Evolutionary conservation across 2,888 invertebrate species (phyloP).

Genomic region (Leptinotarsa tumamoca): DNA sequence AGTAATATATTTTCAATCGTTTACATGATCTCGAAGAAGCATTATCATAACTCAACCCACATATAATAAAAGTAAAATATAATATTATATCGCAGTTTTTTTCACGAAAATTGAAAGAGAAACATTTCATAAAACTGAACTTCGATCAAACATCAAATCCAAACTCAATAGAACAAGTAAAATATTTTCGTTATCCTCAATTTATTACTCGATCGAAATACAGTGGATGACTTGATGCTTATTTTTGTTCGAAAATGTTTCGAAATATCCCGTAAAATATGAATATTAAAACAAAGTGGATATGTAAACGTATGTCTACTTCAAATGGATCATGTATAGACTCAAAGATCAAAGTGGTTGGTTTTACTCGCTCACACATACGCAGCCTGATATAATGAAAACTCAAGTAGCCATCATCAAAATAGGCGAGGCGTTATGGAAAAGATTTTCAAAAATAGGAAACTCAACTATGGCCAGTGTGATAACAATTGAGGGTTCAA

Average conservation of each 20-base stretch:
- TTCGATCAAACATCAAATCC: not conserved
- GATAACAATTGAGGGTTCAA: too few relatives aligned
- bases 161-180: not conserved
- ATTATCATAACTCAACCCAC: too few relatives aligned
- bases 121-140: not conserved
- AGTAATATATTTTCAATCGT: too few relatives aligned
- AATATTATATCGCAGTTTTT: too few relatives aligned
- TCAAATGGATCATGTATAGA: not conserved
- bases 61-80: too few relatives aligned
- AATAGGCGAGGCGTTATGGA: not conserved
- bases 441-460: not conserved
- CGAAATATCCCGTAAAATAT: not conserved
- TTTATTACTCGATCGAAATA: not conserved
- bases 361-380: not conserved
- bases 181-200: not conserved
- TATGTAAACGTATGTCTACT: not conserved
- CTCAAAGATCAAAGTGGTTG: not conserved
- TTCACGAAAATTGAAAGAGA: too few relatives aligned
- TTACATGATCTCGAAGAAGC: too few relatives aligned
- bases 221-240: conserved; percentile 1
- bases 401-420: not conserved
- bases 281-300: not conserved
- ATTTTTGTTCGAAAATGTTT: not conserved
- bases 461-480: too few relatives aligned
- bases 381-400: not conserved